These are phyloP conservation scores for sheep (Ovis aries) DNA, from an alignment of 2,113 vertebrate species.

Conservation along the genomic window ARS-UI_Ramb_v3.0 NC_056073.1:12460001-12460500, in stretches of 20 bases:
- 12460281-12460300: not conserved
- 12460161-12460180: not conserved
- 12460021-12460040: not conserved
- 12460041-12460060: not conserved
- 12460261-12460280: not conserved
- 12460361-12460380: not conserved
- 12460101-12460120: not conserved
- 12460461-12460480: not conserved
- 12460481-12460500: not conserved
- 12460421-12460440: not conserved
- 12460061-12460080: not conserved
- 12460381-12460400: not conserved
- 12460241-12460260: not conserved
- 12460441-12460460: not conserved
- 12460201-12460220: slow-evolving; percentile 13
- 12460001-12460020: not conserved
- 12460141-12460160: not conserved
- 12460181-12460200: not conserved
- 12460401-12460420: not conserved
- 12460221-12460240: not conserved
- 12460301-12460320: slow-evolving; percentile 13
- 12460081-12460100: not conserved
- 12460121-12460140: not conserved
- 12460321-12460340: not conserved
- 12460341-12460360: not conserved